phyloP scores from a whole-genome alignment of 2,113 vertebrate genomes.

The Scytalopus superciliaris region DNA sequence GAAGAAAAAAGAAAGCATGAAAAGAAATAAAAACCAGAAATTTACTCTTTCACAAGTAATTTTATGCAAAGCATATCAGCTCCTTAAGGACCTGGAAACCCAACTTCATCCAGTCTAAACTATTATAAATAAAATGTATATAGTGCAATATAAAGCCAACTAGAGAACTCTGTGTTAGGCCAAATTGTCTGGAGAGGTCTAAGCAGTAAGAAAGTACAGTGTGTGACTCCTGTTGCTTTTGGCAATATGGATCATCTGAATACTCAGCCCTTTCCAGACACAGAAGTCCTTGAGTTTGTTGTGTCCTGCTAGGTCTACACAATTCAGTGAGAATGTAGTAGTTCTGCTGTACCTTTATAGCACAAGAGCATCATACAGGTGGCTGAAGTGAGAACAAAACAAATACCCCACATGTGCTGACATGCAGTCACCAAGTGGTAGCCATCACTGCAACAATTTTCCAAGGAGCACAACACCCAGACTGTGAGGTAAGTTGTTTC shows the following conservation, averaged over 20 bases:
- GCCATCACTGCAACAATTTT: background rate
- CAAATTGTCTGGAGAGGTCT: background rate
- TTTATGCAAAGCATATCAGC: background rate
- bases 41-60: background rate
- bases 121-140: background rate
- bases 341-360: background rate
- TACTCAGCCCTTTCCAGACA: background rate
- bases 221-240: background rate
- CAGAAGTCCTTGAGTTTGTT: background rate
- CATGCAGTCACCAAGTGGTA: fast-evolving
- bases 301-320: background rate
- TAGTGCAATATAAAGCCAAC: background rate
- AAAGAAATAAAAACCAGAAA: background rate
- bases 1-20: background rate
- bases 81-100: background rate
- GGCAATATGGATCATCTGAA: background rate
- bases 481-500: background rate
- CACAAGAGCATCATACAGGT: background rate
- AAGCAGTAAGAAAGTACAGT: background rate
- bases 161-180: background rate
- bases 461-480: background rate
- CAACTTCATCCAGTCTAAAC: background rate
- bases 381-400: background rate
- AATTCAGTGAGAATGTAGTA: background rate
- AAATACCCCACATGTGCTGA: background rate